Conservation (phyloP, 2,888 invertebrate genomes). For the Listrodromus nycthemerus region DNA sequence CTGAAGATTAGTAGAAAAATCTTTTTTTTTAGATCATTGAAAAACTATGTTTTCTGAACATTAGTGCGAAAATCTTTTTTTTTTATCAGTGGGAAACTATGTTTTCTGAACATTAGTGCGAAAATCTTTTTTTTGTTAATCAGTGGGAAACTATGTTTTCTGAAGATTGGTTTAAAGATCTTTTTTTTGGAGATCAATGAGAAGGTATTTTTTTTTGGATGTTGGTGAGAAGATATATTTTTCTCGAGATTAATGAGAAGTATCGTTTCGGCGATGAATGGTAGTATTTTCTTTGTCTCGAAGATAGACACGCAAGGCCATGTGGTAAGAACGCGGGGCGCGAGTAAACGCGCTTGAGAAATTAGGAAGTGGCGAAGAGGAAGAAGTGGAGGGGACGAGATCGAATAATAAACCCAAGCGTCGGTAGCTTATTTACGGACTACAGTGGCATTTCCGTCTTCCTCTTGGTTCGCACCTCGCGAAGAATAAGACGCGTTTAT, state of each 20-base stretch:
- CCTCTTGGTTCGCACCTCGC: conserved; percentile 31
- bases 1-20: no score
- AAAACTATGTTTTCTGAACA: neutral
- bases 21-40: no score
- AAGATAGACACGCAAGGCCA: conserved; percentile 51
- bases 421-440: conserved; percentile 70
- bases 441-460: conserved; percentile 71
- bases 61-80: neutral
- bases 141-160: no score
- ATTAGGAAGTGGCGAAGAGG: conserved; percentile 23
- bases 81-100: neutral
- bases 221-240: no score
- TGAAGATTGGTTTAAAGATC: no score
- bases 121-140: no score
- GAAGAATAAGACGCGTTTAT: conserved; percentile 28
- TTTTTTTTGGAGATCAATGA: no score
- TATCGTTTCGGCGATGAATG: neutral
- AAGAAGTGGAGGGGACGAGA: conserved; percentile 29
- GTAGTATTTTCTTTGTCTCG: conserved; percentile 5
- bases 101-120: no score
- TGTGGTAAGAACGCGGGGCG: conserved; percentile 53
- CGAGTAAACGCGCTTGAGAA: conserved; percentile 38
- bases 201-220: no score
- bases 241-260: neutral
- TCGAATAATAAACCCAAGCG: conserved; percentile 69